Base-by-base conservation (phyloP, 92 coral and sea anemone genomes). In the Parazoanthus atlanticus region DNA sequence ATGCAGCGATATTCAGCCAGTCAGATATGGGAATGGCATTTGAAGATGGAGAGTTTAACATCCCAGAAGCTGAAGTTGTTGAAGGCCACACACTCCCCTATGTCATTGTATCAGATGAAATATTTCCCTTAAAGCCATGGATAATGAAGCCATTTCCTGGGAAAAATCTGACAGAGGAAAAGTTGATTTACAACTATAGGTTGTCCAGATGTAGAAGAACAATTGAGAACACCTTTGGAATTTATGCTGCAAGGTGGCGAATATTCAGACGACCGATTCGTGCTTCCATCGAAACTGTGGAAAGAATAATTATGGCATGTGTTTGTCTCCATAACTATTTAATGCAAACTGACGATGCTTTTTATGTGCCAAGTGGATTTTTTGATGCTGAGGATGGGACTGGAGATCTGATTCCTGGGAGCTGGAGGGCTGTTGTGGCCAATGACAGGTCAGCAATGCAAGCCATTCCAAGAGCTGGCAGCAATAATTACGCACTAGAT, bases 281-380 rank as follows among this genome's bases (percentile, higher is more conserved):
- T 70, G 88, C 88, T 26, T 12, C 16, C 49, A 13, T 29, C 33
- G 88, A 85, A 85, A 85, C 46, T 40, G 88, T 73, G 23, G 84
- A 82, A 33, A 61, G 71, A 73, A 82, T 89, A 41, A 70, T 76
- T 4, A 82, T 11, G 69, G 91, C 91, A 21, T 76, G 40, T 21
- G 80, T 82, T 33, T 89, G 88, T 74, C 79, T 89, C 52, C 91
- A 89, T 79, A 89, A 82, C 67, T 88, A 79, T 26, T 17, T 79
- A 19, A 17, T 36, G 54, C 90, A 78, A 30, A 79, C 86, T 10
- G 86, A 88, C 15, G 77, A 88, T 88, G 90, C 86, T 36, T 23
- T 49, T 29, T 79, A 82, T 34, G n/a, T 34, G 34, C 91, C 91
- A 80, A 31, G 78, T 12, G 88, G 91, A 5, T 89, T 89, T 89